Conservation (phyloP, 2,113 vertebrate species). For the Fregetta grallaria region DNA sequence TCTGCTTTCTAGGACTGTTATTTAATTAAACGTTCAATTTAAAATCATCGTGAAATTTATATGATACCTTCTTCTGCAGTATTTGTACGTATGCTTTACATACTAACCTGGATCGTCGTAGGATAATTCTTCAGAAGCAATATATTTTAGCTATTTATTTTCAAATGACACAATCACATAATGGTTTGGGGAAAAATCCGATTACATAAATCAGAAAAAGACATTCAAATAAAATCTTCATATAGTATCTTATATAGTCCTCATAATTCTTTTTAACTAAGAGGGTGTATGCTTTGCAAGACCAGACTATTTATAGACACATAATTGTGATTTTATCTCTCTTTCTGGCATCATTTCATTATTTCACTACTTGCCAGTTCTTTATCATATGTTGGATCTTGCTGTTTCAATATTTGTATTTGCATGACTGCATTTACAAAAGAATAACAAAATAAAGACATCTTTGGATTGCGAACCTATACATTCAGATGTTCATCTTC, state of each 20-base stretch:
- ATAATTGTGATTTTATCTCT: neutral
- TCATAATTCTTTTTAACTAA: neutral
- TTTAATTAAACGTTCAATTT: neutral
- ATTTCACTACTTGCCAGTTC: neutral
- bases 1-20: neutral
- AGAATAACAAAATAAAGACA: neutral
- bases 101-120: neutral
- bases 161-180: neutral
- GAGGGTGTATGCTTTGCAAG: neutral
- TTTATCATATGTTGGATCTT: neutral
- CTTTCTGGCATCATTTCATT: neutral
- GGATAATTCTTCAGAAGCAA: neutral
- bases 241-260: neutral
- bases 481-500: neutral
- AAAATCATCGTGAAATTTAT: neutral
- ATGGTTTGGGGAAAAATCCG: neutral
- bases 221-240: neutral
- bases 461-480: neutral
- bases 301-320: neutral
- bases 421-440: slow-evolving; percentile 1
- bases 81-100: neutral
- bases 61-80: neutral
- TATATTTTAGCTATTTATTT: neutral
- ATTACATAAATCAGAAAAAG: neutral
- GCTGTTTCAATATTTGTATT: neutral